Evolutionary conservation across 53 echinoderm and acorn worm species (phyloP), one percentile per base, ranked within the genome.

Genomic region (Astropecten irregularis): DNA sequence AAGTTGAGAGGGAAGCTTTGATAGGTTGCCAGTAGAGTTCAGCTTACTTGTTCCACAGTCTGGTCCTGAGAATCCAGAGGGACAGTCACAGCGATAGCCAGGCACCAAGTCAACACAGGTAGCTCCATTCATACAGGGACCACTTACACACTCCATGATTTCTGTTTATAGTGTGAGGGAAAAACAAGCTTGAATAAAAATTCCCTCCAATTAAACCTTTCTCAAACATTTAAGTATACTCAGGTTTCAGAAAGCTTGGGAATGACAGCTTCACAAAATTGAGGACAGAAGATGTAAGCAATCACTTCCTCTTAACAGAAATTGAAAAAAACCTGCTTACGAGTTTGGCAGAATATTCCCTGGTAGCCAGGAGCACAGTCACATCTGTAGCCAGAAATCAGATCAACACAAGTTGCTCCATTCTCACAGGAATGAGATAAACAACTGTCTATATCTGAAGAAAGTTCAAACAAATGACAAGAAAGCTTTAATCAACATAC

Each of bases 401-500:
- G 31, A 30, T 71, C 52, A 28, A 71, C 40, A 51, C 71, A 71
- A 29, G 51, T 50, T 71, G 71, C 71, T 71, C 71, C 71, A 71
- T 71, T 71, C 71, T 50, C 50, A 71, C 71, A 71, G 14, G 49
- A 32, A 71, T 71, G 71, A 14, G 71, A 71, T 33, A 51, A 3
- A 71, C 71, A 71, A 13, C 51, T 33, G 32, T 71, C 52, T 14
- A 71, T 71, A 33, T 71, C 71, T 71, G 19, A n/a, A n/a, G n/a
- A n/a, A n/a, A n/a, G n/a, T n/a, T 29, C 77, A 52, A 35, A 85
- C 84, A 46, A 9, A 85, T 77, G 40, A 83, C 84, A 54, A 83
- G 77, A 30, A 46, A 46, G 8, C 8, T 46, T 46, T 9, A 46
- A 46, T 8, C 8, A 46, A 46, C 14, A 9, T 46, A 46, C 14